Base-by-base conservation (phyloP, 2,888 invertebrate species). In the Candidula unifasciata region DNA sequence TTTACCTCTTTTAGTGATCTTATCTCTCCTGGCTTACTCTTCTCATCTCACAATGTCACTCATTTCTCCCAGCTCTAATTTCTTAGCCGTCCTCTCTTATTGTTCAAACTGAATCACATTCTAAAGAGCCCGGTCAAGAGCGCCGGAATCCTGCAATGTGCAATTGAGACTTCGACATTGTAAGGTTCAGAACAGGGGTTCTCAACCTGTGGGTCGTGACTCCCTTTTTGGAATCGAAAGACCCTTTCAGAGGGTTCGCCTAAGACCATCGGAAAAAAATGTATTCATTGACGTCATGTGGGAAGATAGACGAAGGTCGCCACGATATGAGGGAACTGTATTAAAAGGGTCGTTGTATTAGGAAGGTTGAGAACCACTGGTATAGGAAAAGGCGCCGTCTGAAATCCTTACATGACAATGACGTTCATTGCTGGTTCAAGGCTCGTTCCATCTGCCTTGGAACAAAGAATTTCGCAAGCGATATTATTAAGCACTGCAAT, bases 131-230 rank as follows among this genome's bases (percentile, higher is more conserved):
- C 73, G 27, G 73, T 44, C 73, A 73, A 73, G 73, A 44, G 21
- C 73, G 73, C 44, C 44, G 73, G 73, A 73, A 73, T 73, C 73
- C 73, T 73, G 52, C 44, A 44, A 73, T 52, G 24, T 73, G 73
- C 52, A 73, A 73, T 73, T 73, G 73, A 73, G 73, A 73, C 73
- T 44, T 73, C 44, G 16, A 52, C 73, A 37, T 27, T 27, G 52
- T 52, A 5, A 52, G 73, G 73, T 73, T 73, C 44, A 73, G 44
- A n/a, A 3, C n/a, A n/a, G n/a, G n/a, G n/a, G n/a, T n/a, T n/a
- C n/a, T n/a, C n/a, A n/a, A n/a, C n/a, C n/a, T n/a, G n/a, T n/a
- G n/a, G n/a, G n/a, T n/a, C n/a, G n/a, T n/a, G n/a, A n/a, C n/a
- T n/a, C n/a, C n/a, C n/a, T n/a, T n/a, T n/a, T n/a, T n/a, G n/a